Evolutionary conservation across 2,888 invertebrate species (phyloP), one percentile per base, ranked within the genome.

Genomic region (Ariolimax columbianus): DNA sequence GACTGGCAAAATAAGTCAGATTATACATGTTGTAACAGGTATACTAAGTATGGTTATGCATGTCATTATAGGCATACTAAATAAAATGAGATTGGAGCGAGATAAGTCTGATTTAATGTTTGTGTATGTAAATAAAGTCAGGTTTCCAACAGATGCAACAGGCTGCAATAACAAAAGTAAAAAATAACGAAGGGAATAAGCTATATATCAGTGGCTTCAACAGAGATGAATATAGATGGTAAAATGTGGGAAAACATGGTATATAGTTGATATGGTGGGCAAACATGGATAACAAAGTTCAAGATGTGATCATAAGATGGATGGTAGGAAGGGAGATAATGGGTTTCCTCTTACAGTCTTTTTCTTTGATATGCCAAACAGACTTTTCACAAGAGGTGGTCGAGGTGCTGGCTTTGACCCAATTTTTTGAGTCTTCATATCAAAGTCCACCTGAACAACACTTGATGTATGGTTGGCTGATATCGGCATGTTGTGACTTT

Each of bases 381-480:
- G 51, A 33, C 4, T 4, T 47, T 75, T 75, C 7, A 38, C 73
- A 43, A 19, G 2, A 23, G 75, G 75, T 51, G 75, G 51, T 33
- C 2, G 17, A 30, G 75, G 75, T 75, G 75, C 75, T 36, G 51
- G 51, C 51, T 75, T 75, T 47, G 75, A 75, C 17, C 75, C 75
- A 17, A 51, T 75, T 51, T 75, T 75, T 30, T 17, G 47, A 19
- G 23, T 33, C 19, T 51, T 51, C 19, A 51, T 19, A 75, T 30
- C 47, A 43, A 73, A 26, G n/a, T 75, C 36, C 17, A 75, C 75
- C 51, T 75, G 75, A 47, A 75, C 75, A 75, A 51, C 19, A 75
- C 75, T 75, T 51, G 75, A 51, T 1, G 51, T 75, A 33, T 51
- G 75, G 17, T 33, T 33, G 33, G 51, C 51, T 47, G 75, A 75